phyloP scores from a whole-genome alignment of 2,797 vertebrate genomes.

The Pseudochaenichthys georgianus region DNA sequence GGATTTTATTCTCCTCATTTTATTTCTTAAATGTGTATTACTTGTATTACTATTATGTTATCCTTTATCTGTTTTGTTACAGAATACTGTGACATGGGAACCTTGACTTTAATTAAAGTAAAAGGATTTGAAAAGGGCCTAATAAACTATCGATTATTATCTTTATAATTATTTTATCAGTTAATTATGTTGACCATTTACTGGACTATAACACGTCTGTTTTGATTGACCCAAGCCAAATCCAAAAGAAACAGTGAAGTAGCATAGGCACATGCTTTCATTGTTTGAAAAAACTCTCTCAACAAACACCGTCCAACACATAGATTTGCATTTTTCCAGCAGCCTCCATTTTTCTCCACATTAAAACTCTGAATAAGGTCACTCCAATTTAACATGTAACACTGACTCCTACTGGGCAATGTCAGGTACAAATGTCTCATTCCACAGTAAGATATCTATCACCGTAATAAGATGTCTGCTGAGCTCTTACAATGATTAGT shows the following conservation, averaged over 20 bases:
- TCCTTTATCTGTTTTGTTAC: background rate
- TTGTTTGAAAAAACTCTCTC: background rate
- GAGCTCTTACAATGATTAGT: constrained; percentile 7
- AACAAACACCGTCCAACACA: background rate
- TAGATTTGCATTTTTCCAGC: background rate
- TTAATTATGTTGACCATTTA: no score
- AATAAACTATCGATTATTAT: no score
- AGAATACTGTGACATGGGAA: background rate
- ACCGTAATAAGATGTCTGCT: constrained; percentile 5
- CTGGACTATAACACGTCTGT: no score
- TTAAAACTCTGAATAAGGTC: background rate
- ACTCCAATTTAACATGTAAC: background rate
- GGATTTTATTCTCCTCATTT: background rate
- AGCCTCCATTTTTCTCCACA: background rate
- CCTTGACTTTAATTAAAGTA: background rate
- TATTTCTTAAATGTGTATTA: background rate
- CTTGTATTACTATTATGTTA: background rate
- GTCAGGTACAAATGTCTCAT: background rate
- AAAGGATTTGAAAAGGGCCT: background rate
- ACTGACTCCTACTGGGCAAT: constrained; percentile 55
- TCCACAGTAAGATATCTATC: background rate
- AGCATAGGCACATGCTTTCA: background rate
- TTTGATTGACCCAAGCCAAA: background rate
- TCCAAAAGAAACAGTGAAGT: no score
- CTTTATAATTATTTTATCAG: no score